These are phyloP conservation scores for Bilobella aurantiaca DNA, from an alignment of 1,140 invertebrate genomes.

Conservation along the genomic window DNA sequence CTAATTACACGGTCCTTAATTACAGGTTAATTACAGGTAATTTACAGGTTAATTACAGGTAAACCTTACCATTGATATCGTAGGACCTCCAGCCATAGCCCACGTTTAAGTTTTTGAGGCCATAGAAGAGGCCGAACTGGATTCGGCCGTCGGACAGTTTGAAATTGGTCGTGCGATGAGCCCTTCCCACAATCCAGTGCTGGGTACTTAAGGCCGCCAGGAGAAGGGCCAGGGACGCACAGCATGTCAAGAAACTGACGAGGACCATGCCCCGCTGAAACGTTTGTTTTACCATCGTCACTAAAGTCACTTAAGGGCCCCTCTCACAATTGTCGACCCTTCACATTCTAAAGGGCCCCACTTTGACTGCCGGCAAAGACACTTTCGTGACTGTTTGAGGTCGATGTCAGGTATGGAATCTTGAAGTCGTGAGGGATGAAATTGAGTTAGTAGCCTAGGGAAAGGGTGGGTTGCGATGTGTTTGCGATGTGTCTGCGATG, in stretches of 20 bases:
- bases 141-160: slow-evolving; percentile 62
- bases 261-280: slow-evolving; percentile 72
- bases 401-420: too few relatives aligned
- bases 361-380: too few relatives aligned
- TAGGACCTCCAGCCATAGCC: slow-evolving; percentile 68
- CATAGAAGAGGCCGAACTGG: slow-evolving; percentile 72
- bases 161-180: slow-evolving; percentile 52
- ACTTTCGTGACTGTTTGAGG: too few relatives aligned
- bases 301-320: background rate
- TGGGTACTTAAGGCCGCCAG: slow-evolving; percentile 71
- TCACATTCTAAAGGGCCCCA: too few relatives aligned
- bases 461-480: too few relatives aligned
- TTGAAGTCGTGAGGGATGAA: too few relatives aligned
- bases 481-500: too few relatives aligned
- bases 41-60: too few relatives aligned
- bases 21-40: too few relatives aligned
- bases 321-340: background rate
- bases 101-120: slow-evolving; percentile 67
- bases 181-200: slow-evolving; percentile 71
- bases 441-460: too few relatives aligned
- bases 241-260: slow-evolving; percentile 74
- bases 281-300: slow-evolving; percentile 40
- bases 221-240: slow-evolving; percentile 67
- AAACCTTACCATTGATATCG: slow-evolving; percentile 53
- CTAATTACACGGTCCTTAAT: too few relatives aligned